phyloP scores from a whole-genome alignment of 2,797 vertebrate genomes.

The Catharus ustulatus region DNA sequence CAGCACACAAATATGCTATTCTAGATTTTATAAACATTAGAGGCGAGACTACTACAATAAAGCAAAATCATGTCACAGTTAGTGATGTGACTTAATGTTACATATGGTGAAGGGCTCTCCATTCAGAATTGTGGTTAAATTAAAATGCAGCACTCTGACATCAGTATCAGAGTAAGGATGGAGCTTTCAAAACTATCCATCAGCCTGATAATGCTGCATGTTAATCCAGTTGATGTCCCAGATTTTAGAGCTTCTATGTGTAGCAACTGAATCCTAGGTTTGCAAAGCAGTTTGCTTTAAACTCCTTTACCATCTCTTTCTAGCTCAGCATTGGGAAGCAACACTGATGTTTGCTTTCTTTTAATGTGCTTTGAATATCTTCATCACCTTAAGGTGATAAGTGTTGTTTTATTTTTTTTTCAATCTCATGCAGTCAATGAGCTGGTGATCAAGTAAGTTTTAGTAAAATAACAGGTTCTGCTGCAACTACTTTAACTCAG shows the following conservation, averaged over 20 bases:
- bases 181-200: constrained; percentile 2
- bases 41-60: background rate
- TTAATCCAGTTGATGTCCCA: background rate
- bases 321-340: background rate
- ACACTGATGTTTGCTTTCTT: constrained; percentile 12
- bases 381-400: background rate
- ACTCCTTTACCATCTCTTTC: background rate
- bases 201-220: background rate
- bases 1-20: background rate
- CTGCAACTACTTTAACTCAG: background rate
- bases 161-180: background rate
- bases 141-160: background rate
- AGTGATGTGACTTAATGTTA: background rate
- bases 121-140: background rate
- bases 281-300: constrained; percentile 41
- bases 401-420: background rate
- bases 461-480: background rate
- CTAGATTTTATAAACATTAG: background rate
- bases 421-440: background rate
- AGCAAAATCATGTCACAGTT: background rate
- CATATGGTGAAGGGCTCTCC: background rate
- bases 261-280: background rate
- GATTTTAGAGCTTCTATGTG: background rate
- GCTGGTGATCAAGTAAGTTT: background rate
- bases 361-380: background rate